phyloP scores from a whole-genome alignment of 2,888 invertebrate genomes.

The Mongoloraphidia duomilia region DNA sequence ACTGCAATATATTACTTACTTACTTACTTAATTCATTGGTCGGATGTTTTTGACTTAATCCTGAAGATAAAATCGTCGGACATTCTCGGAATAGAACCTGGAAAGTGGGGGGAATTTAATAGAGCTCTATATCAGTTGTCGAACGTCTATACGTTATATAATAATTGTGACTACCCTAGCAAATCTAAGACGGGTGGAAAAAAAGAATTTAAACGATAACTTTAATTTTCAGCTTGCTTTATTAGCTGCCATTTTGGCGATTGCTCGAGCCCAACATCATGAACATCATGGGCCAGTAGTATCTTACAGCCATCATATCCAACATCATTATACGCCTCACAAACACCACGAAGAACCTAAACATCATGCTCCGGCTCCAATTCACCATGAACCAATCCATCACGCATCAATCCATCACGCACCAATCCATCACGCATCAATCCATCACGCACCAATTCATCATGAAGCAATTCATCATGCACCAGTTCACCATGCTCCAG shows the following conservation, averaged over 20 bases:
- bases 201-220: not conserved
- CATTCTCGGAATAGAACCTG: too few species aligned
- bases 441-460: not conserved
- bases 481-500: not conserved
- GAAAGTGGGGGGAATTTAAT: too few species aligned
- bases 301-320: slow-evolving; percentile 13
- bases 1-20: too few species aligned
- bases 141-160: too few species aligned
- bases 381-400: not conserved
- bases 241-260: not conserved
- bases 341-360: not conserved
- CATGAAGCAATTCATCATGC: not conserved
- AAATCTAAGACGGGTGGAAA: too few species aligned
- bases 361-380: not conserved
- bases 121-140: too few species aligned
- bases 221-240: not conserved
- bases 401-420: not conserved
- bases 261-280: not conserved
- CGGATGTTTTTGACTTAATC: too few species aligned
- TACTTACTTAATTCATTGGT: too few species aligned
- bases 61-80: too few species aligned
- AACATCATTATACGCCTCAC: too few species aligned
- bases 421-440: not conserved
- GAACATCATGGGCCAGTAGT: not conserved
- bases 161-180: too few species aligned